phyloP scores from a whole-genome alignment of 35 echinoderm and acorn worm genomes.

The Diadema setosum region DNA sequence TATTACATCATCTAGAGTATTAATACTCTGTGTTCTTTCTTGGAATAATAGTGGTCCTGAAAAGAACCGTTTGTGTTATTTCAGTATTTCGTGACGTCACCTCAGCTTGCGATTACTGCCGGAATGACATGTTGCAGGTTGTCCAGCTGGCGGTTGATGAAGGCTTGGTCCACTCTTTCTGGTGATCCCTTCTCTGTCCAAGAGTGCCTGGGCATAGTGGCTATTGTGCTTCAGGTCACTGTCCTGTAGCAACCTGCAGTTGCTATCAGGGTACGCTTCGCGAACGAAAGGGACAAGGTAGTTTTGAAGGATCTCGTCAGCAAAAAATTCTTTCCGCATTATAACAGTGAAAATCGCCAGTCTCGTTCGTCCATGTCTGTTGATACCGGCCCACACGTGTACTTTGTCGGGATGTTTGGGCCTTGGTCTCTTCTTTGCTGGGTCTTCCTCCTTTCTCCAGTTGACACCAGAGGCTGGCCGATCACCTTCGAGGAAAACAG shows the following conservation, averaged over 20 bases:
- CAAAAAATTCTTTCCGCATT: slow-evolving; percentile 39
- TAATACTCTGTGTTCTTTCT: neutral
- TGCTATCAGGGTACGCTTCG: slow-evolving; percentile 7
- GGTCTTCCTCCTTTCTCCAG: neutral
- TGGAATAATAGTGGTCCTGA: neutral
- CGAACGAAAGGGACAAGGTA: neutral
- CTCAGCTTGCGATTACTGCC: neutral
- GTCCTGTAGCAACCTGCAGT: slow-evolving; percentile 37
- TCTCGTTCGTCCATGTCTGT: neutral
- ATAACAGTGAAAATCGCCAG: slow-evolving; percentile 19
- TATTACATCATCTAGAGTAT: neutral
- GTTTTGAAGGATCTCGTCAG: slow-evolving; percentile 11
- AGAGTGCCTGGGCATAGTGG: neutral
- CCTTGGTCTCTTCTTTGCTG: neutral
- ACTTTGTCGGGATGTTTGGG: slow-evolving; percentile 15
- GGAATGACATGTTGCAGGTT: neutral
- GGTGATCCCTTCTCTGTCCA: neutral
- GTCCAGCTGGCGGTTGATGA: neutral
- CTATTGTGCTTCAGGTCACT: slow-evolving; percentile 55
- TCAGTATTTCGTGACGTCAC: neutral
- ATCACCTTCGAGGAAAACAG: neutral
- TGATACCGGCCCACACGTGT: slow-evolving; percentile 47
- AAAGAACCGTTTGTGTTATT: neutral
- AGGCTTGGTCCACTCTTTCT: neutral
- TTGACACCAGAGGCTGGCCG: neutral